Conservation (phyloP, 2,797 vertebrate genomes). For the Lacerta bilineata region DNA sequence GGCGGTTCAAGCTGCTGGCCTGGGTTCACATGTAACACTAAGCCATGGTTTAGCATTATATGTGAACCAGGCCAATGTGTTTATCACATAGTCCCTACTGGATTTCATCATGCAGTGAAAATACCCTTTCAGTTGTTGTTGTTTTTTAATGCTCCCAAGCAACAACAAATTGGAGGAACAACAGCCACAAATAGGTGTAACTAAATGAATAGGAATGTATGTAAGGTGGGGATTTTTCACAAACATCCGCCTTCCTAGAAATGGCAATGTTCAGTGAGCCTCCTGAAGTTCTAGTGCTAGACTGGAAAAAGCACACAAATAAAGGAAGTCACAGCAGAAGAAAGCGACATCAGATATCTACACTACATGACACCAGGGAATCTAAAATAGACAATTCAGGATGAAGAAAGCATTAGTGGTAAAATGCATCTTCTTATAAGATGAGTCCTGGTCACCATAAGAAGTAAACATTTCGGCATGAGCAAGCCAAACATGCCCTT, state of each 20-base stretch:
- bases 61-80: too few relatives aligned
- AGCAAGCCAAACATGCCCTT: slow-evolving; percentile 12
- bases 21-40: too few relatives aligned
- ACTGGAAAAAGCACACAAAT: background rate
- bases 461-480: background rate
- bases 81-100: too few relatives aligned
- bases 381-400: background rate
- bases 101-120: too few relatives aligned
- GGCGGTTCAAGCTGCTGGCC: too few relatives aligned
- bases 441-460: background rate
- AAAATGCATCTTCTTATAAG: slow-evolving; percentile 1
- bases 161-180: too few relatives aligned
- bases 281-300: background rate
- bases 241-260: background rate
- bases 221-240: background rate
- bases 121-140: too few relatives aligned
- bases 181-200: too few relatives aligned
- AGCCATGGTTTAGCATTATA: too few relatives aligned
- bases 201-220: background rate
- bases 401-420: background rate
- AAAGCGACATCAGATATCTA: background rate
- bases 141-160: too few relatives aligned
- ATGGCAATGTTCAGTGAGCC: background rate
- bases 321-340: background rate
- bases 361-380: background rate